Evolutionary conservation across 37 sponge, comb jelly and placozoan genomes (phyloP).

Genomic region (Spongia lamella): DNA sequence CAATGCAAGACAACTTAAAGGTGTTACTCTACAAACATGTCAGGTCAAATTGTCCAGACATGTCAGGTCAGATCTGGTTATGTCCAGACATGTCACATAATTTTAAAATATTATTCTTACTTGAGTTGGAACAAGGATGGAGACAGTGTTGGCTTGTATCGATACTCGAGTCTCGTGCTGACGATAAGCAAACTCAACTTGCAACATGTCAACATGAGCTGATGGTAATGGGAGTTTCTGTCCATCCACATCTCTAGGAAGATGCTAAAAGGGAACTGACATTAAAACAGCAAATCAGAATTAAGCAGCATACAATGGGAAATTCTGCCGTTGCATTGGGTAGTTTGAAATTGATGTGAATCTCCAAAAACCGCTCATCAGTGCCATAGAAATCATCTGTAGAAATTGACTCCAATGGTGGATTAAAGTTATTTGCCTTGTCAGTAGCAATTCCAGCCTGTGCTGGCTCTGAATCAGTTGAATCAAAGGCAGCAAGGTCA

Average conservation of each 20-base stretch:
- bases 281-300: no score
- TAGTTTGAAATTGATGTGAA: slow-evolving; percentile 50
- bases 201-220: slow-evolving; percentile 22
- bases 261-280: slow-evolving; percentile 35
- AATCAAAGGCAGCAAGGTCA: slow-evolving; percentile 41
- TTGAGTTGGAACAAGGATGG: slow-evolving; percentile 45
- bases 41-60: no score
- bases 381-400: slow-evolving; percentile 16
- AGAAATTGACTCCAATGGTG: neutral
- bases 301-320: slow-evolving; percentile 65
- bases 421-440: slow-evolving; percentile 5
- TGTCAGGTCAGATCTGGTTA: no score
- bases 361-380: slow-evolving; percentile 38
- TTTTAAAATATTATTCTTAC: no score
- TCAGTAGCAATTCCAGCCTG: neutral
- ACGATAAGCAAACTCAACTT: slow-evolving; percentile 30
- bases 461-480: slow-evolving; percentile 5
- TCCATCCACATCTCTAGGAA: slow-evolving; percentile 12
- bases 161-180: slow-evolving; percentile 35
- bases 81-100: no score
- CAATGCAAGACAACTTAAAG: neutral
- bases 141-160: slow-evolving; percentile 42
- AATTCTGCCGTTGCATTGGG: slow-evolving; percentile 70
- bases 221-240: slow-evolving; percentile 50
- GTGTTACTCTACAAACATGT: no score